Base-by-base conservation (phyloP, 1,140 invertebrate species). In the Tetraneura akinire region DNA sequence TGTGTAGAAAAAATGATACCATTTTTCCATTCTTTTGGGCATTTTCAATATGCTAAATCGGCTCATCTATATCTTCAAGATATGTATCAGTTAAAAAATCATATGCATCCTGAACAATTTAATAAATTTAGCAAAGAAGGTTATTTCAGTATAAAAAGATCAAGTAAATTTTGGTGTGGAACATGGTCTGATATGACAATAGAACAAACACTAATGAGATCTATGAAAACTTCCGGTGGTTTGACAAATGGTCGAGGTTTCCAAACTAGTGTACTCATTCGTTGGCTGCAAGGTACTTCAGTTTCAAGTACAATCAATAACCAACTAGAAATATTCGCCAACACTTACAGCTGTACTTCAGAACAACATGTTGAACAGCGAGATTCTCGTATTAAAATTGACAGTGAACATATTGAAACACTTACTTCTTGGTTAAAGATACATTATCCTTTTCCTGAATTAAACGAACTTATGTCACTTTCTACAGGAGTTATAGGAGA, bases 291-390 rank as follows among this genome's bases (percentile, higher is more conserved):
- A 86, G 86, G 68, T 83, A 85, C 81, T 87, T 83, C 68, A 62
- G 10, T 49, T 45, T 29, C 37, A 14, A 53, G 6, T 60, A 3
- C 82, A 18, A 80, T 83, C 1, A 81, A 42, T 16, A 55, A 82
- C 60, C 51, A 53, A 74, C 42, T 86, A 5, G 85, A 87, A 85
- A 80, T 82, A 81, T 81, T 85, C 68, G 81, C 81, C 82, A 83
- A 84, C 71, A 81, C 86, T 80, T 81, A 74, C 57, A 84, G 84
- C 55, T 80, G 81, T 81, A 84, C 85, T 16, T 84, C 81, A 14
- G 85, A 87, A 14, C 85, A 88, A 82, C 85, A 87, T 84, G 83
- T 86, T 80, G 86, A 87, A 84, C 76, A 84, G 45, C 82, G 83
- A 32, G 83, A 85, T 82, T 84, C 84, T 64, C 80, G 86, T 80